Evolutionary conservation across 2,113 vertebrate species (phyloP), one percentile per base, ranked within the genome.

Genomic region (Vulpes ferrilata): DNA sequence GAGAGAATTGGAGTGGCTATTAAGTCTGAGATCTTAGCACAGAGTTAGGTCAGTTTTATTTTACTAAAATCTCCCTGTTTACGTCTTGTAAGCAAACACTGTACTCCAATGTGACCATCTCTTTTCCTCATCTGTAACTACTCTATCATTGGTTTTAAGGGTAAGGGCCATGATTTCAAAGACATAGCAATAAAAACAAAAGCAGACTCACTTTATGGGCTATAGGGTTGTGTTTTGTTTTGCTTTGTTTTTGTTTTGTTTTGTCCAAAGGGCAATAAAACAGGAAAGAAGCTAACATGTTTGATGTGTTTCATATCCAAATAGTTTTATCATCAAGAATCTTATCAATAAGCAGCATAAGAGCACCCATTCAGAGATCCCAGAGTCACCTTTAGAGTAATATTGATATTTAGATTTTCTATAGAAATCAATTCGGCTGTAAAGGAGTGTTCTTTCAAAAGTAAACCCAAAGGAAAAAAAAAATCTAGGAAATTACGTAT

Each of bases 371-470:
- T 98, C 87, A 89, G 95, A 98, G 97, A 98, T 97, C 97, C 93
- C 23, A 0, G 73, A 95, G 98, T 98, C 98, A 98, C 95, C 98
- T 98, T 98, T 98, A 97, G 98, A 98, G 97, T 97, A 97, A 98
- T 98, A 99, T 95, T 98, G 97, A 98, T 98, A 98, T 98, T 99
- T 99, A 98, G 98, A 99, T 98, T 98, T 98, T 98, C 98, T 98
- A 96, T 98, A 98, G 95, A 98, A 98, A 98, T 98, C 97, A 98
- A 98, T 98, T 98, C 98, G 94, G 73, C 86, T 98, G 62, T 97
- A 98, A 98, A 98, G 96, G 95, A 95, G 93, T 97, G 94, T 96
- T 98, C 9, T 10, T 93, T 95, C 82, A 97, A 98, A 98, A 97
- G 96, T 97, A 98, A 98, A 93, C n/a, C 17, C 19, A 93, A 93